Evolutionary conservation across 2,888 invertebrate genomes (phyloP).

Genomic region (Coecobrya sp.): DNA sequence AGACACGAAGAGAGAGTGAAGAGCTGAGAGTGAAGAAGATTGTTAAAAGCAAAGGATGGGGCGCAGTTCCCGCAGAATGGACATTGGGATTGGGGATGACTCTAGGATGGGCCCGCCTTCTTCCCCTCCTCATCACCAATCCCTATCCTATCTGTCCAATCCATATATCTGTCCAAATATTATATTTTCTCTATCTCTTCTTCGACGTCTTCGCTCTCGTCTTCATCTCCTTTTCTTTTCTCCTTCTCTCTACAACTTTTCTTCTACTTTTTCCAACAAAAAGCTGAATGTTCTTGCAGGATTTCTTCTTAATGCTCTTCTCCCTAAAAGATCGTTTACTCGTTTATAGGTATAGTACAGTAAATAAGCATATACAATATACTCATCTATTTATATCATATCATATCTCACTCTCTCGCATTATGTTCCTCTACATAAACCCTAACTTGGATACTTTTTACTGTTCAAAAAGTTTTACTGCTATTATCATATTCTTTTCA

Average conservation of each 20-base stretch:
- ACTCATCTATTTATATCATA: conserved; percentile 50
- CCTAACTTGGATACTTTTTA: conserved; percentile 54
- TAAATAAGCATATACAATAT: conserved; percentile 7
- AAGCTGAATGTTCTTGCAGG: conserved; percentile 7
- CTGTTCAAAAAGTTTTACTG: conserved; percentile 67
- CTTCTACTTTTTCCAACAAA: conserved; percentile 32
- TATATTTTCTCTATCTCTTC: conserved; percentile 77
- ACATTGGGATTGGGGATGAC: conserved; percentile 85
- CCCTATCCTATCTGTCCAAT: conserved; percentile 82
- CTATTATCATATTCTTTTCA: conserved; percentile 75
- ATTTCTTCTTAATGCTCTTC: conserved; percentile 45
- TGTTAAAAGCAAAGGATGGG: conserved; percentile 81
- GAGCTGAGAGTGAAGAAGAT: conserved; percentile 75
- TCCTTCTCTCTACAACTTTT: conserved; percentile 44
- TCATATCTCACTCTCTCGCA: conserved; percentile 38
- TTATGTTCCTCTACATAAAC: conserved; percentile 53
- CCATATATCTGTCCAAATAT: conserved; percentile 78
- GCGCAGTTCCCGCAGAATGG: conserved; percentile 82
- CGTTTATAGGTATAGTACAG: conserved; percentile 57
- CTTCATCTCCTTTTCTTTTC: conserved; percentile 69
- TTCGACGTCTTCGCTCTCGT: conserved; percentile 74
- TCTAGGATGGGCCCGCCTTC: conserved; percentile 84
- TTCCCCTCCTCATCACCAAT: conserved; percentile 84
- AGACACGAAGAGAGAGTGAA: conserved; percentile 61
- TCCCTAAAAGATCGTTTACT: conserved; percentile 45